Evolutionary conservation across 1,140 invertebrate genomes (phyloP).

Genomic region (Chlorops oryzae): DNA sequence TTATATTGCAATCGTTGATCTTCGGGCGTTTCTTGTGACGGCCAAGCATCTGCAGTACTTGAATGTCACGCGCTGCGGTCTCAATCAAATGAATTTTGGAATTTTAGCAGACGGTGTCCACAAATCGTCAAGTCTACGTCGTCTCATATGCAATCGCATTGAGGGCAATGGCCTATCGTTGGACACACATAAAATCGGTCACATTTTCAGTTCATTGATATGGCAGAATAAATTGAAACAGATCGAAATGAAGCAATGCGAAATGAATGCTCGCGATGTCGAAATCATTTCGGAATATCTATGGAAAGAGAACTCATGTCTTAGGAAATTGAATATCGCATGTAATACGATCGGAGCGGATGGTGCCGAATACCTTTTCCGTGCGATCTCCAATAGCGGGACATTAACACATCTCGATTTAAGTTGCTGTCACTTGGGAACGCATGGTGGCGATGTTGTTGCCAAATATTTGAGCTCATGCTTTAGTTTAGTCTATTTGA

Average conservation of each 20-base stretch:
- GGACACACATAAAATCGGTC: constrained; percentile 33
- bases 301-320: not conserved
- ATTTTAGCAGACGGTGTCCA: constrained; percentile 31
- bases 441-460: constrained; percentile 31
- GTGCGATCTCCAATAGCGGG: constrained; percentile 14
- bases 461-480: constrained; percentile 25
- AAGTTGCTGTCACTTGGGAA: constrained; percentile 27
- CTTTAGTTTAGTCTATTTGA: constrained; percentile 19
- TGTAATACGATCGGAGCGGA: constrained; percentile 28
- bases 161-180: constrained; percentile 20
- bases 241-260: constrained; percentile 28
- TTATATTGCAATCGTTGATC: constrained; percentile 9
- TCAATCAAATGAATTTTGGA: constrained; percentile 35
- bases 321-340: constrained; percentile 22
- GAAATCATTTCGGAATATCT: constrained; percentile 30
- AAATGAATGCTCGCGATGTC: constrained; percentile 33
- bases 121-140: constrained; percentile 23
- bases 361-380: constrained; percentile 26
- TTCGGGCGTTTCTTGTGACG: constrained; percentile 24
- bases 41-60: constrained; percentile 20
- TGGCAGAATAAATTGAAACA: constrained; percentile 30
- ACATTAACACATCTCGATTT: constrained; percentile 26
- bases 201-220: constrained; percentile 23
- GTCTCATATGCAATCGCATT: constrained; percentile 21
- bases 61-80: constrained; percentile 25